Conservation (phyloP, 2,113 vertebrate species). For the Ageneiosus marmoratus region DNA sequence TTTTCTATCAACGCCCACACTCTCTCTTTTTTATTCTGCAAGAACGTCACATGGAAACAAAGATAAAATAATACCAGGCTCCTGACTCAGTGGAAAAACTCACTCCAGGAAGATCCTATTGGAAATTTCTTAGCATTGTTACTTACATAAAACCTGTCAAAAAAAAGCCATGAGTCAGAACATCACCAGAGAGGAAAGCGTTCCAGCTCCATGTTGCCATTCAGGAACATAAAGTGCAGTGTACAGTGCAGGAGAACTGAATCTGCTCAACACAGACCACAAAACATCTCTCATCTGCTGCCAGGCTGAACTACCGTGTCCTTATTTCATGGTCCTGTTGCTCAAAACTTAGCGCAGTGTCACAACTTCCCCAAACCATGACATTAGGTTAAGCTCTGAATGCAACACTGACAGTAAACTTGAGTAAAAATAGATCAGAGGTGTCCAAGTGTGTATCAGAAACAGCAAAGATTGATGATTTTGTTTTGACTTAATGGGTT, state of each 20-base stretch:
- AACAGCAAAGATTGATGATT: too few species aligned
- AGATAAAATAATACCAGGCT: neutral
- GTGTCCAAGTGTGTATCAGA: neutral
- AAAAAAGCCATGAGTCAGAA: neutral
- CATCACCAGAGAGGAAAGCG: neutral
- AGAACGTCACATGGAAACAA: conserved; percentile 12
- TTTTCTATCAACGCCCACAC: neutral
- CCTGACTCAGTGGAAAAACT: neutral
- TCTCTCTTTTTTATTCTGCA: neutral
- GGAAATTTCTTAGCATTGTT: neutral
- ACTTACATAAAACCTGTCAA: neutral
- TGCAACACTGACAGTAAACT: neutral
- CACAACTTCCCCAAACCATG: neutral
- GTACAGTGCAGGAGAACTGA: neutral
- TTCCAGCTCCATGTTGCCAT: neutral
- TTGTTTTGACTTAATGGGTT: too few species aligned
- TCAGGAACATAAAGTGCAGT: neutral
- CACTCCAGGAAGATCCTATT: neutral
- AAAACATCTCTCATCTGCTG: neutral
- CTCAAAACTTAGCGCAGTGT: neutral
- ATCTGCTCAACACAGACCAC: neutral
- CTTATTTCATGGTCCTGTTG: neutral
- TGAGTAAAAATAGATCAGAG: neutral
- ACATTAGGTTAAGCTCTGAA: neutral
- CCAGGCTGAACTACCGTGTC: neutral